A percentile compares a stretch with the other conserved stretches of the same genome.
Conservation (phyloP, 1,140 invertebrate species). For the Drosophila santomea region DNA sequence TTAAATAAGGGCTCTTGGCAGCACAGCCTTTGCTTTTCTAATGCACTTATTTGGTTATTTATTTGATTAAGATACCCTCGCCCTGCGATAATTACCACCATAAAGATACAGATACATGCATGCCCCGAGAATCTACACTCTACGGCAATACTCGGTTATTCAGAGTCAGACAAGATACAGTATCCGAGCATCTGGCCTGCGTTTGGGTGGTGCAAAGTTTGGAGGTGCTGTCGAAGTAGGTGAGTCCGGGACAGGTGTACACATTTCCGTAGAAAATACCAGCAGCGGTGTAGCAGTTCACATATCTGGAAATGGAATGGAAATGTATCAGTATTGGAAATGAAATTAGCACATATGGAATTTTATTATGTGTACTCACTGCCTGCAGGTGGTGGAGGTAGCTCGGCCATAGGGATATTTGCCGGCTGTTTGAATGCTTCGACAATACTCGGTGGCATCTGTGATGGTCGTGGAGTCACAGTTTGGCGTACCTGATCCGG, state of each 20-base stretch:
- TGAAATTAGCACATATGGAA: background rate
- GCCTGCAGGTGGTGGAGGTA: constrained; percentile 40
- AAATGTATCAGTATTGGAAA: no score
- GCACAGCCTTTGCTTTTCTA: background rate
- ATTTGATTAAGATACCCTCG: constrained; percentile 4
- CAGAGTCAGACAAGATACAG: constrained; percentile 16
- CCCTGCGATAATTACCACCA: background rate
- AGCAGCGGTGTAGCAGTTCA: constrained; percentile 21
- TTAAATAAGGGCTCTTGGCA: background rate
- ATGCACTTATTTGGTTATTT: background rate
- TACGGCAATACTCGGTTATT: constrained; percentile 11
- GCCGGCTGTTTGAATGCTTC: constrained; percentile 8
- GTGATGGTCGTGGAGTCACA: constrained; percentile 8
- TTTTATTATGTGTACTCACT: constrained; percentile 21
- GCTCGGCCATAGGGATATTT: constrained; percentile 50
- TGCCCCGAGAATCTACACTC: background rate
- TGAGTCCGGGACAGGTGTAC: constrained; percentile 42
- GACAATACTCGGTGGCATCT: constrained; percentile 36
- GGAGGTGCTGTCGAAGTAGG: constrained; percentile 39
- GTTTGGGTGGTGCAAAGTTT: constrained; percentile 11
- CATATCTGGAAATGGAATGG: constrained; percentile 42
- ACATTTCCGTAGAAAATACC: constrained; percentile 30
- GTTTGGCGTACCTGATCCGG: background rate
- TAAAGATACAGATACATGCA: background rate
- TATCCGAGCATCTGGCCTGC: constrained; percentile 40